phyloP scores from a whole-genome alignment of 2,113 vertebrate species.

The Pardalotus punctatus region DNA sequence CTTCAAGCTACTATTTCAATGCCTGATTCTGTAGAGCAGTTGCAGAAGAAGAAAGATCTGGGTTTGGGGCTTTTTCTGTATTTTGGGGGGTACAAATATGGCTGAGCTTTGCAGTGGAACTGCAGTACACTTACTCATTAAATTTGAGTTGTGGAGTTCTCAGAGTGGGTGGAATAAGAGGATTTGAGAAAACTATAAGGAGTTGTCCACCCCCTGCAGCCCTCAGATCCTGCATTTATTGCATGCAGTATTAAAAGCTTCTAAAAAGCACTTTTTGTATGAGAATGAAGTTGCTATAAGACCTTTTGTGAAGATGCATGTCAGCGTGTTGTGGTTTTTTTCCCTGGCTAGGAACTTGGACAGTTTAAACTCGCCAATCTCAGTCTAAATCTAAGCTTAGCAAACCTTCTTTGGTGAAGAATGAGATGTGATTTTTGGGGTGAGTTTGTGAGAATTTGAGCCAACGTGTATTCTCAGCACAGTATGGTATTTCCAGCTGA shows the following conservation, averaged over 20 bases:
- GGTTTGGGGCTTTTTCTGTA: background rate
- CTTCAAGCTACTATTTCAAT: background rate
- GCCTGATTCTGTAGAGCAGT: background rate
- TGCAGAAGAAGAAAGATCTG: background rate
- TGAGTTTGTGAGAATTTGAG: background rate
- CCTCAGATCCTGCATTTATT: background rate
- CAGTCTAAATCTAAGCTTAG: background rate
- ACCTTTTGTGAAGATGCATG: background rate
- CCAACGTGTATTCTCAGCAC: background rate
- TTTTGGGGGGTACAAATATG: background rate
- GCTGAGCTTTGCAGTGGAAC: background rate
- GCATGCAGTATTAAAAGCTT: background rate
- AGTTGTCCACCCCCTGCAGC: background rate
- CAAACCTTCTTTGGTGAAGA: background rate
- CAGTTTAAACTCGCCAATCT: background rate
- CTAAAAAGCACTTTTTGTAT: background rate
- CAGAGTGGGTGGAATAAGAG: background rate
- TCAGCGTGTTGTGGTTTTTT: background rate
- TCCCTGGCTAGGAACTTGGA: background rate
- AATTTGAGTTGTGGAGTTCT: background rate
- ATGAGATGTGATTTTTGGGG: background rate
- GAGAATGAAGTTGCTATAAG: background rate
- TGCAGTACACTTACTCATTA: background rate
- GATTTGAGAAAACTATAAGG: constrained; percentile 13
- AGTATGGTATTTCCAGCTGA: background rate